Evolutionary conservation across 2,113 vertebrate species (phyloP).

Genomic region (Micronycteris hirsuta): DNA sequence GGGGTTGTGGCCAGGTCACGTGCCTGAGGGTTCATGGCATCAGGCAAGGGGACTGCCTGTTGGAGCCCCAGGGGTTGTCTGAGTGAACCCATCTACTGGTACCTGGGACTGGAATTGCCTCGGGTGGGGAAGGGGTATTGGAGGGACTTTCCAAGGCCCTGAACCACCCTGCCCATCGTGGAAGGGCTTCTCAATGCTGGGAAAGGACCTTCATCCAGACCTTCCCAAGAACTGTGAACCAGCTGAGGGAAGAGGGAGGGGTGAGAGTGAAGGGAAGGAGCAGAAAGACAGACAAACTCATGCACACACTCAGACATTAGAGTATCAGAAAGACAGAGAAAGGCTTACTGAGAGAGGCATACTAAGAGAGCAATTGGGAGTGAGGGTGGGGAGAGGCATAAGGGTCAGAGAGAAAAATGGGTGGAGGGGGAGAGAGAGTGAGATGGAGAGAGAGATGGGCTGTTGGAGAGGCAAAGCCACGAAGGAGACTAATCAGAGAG

Average conservation of each 20-base stretch:
- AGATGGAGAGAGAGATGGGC: background rate
- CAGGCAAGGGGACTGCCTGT: background rate
- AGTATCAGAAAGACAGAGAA: background rate
- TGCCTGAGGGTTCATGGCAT: background rate
- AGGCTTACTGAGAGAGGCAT: background rate
- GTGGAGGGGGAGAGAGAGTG: background rate
- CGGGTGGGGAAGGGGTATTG: background rate
- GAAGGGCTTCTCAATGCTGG: background rate
- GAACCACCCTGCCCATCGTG: background rate
- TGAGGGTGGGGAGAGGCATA: background rate
- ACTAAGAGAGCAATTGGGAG: background rate
- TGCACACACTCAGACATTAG: background rate
- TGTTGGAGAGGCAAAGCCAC: background rate
- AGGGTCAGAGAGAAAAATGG: background rate
- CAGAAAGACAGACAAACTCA: background rate
- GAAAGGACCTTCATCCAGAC: background rate
- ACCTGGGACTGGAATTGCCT: background rate
- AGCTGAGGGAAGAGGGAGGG: background rate
- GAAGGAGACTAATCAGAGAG: background rate
- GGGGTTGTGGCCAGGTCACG: background rate
- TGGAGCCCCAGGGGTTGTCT: background rate
- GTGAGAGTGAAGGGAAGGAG: background rate
- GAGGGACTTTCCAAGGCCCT: background rate
- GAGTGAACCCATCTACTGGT: background rate
- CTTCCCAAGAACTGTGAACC: background rate